Evolutionary conservation across 2,888 invertebrate species (phyloP).

Genomic region (Malacosoma neustria): DNA sequence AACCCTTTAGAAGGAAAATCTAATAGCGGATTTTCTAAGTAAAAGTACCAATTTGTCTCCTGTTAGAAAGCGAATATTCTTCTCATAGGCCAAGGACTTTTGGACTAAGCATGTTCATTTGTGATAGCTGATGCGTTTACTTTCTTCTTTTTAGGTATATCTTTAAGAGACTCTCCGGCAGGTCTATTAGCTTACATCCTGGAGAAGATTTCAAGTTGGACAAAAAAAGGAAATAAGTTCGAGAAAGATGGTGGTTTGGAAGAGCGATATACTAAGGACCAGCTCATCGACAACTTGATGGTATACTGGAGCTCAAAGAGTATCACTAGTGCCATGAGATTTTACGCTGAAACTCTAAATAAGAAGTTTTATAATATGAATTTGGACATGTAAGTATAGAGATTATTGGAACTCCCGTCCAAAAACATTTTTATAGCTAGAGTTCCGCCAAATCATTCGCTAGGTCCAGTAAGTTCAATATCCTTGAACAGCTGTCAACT

Average conservation of each 20-base stretch:
- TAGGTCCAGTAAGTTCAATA: too few species aligned
- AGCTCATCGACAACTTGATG: constrained; percentile 88
- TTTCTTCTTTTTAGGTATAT: constrained; percentile 31
- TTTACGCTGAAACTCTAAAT: constrained; percentile 79
- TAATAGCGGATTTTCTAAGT: too few species aligned
- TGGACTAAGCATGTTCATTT: too few species aligned
- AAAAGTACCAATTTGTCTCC: too few species aligned
- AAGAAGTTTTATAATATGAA: constrained; percentile 27
- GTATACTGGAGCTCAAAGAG: constrained; percentile 87
- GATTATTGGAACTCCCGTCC: too few species aligned
- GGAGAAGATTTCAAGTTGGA: constrained; percentile 90
- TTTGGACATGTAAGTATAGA: constrained; percentile 51
- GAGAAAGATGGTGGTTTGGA: constrained; percentile 81
- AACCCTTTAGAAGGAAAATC: too few species aligned
- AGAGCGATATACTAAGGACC: constrained; percentile 78
- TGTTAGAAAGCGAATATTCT: too few species aligned
- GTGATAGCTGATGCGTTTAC: too few species aligned
- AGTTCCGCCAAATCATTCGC: too few species aligned
- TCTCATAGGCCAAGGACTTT: too few species aligned
- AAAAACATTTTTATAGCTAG: too few species aligned
- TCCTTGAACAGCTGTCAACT: too few species aligned
- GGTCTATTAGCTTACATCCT: constrained; percentile 88
- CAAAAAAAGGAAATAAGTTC: constrained; percentile 52
- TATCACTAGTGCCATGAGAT: constrained; percentile 82
- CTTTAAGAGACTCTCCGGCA: constrained; percentile 82